Conservation (phyloP, 1,140 invertebrate species). For the Philaenus spumarius region DNA sequence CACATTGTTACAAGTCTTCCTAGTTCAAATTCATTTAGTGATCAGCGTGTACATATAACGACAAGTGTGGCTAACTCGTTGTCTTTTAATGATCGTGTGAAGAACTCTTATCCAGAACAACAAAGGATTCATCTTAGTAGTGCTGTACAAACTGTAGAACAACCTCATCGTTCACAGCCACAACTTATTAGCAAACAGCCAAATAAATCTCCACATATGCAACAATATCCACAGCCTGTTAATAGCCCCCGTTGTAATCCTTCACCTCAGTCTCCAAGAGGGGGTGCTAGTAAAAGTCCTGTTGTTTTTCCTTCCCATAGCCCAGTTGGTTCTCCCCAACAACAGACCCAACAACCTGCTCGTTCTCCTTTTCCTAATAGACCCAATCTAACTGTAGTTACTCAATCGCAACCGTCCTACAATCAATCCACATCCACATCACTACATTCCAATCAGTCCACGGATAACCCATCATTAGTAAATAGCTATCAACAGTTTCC, state of each 20-base stretch:
- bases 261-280: slow-evolving; percentile 11
- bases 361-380: slow-evolving; percentile 27
- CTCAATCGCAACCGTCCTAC: slow-evolving; percentile 13
- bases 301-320: slow-evolving; percentile 1
- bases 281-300: slow-evolving; percentile 9
- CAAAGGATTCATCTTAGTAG: slow-evolving; percentile 1
- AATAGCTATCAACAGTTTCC: slow-evolving; percentile 11
- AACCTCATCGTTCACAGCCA: neutral
- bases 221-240: slow-evolving; percentile 6
- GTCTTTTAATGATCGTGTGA: neutral
- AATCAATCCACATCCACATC: slow-evolving; percentile 2
- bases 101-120: neutral
- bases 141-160: slow-evolving; percentile 7
- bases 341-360: slow-evolving; percentile 17
- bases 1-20: slow-evolving; percentile 21
- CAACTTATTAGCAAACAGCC: neutral
- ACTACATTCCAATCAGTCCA: neutral
- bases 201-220: neutral
- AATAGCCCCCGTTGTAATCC: slow-evolving; percentile 7
- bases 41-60: slow-evolving; percentile 10
- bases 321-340: slow-evolving; percentile 4
- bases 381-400: slow-evolving; percentile 32
- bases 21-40: neutral
- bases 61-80: neutral
- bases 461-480: neutral